A percentile compares a stretch with the other conserved stretches of the same genome.
Conservation (phyloP, 64 coral and sea anemone genomes). For the Montipora foliosa region DNA sequence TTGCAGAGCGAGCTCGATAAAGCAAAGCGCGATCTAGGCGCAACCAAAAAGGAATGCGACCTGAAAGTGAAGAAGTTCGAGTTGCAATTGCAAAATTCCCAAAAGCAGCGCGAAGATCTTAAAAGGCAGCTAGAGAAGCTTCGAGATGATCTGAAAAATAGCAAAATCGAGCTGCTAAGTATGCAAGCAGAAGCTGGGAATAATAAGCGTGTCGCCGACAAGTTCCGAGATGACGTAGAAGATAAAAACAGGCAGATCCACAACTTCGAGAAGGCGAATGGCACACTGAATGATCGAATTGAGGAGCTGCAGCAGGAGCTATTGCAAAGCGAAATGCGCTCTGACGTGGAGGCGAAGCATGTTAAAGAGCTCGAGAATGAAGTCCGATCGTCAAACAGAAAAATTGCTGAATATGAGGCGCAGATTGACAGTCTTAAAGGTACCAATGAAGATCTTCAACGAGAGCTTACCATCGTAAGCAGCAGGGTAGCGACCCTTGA, state of each 20-base stretch:
- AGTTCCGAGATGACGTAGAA: slow-evolving; percentile 83
- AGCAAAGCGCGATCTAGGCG: slow-evolving; percentile 75
- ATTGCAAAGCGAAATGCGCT: slow-evolving; percentile 83
- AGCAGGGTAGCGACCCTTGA: slow-evolving; percentile 71
- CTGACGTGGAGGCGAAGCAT: slow-evolving; percentile 84
- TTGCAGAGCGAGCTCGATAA: slow-evolving; percentile 88
- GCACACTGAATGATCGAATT: slow-evolving; percentile 81
- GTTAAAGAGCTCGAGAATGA: slow-evolving; percentile 80
- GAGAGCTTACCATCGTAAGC: slow-evolving; percentile 67
- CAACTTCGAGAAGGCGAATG: slow-evolving; percentile 78
- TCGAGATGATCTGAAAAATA: slow-evolving; percentile 84
- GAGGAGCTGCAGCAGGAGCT: slow-evolving; percentile 79
- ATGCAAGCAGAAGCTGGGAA: slow-evolving; percentile 73
- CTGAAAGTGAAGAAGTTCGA: slow-evolving; percentile 89
- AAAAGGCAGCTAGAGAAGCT: slow-evolving; percentile 83
- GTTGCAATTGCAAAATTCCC: slow-evolving; percentile 83
- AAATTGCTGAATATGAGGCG: slow-evolving; percentile 76
- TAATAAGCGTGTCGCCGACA: slow-evolving; percentile 87
- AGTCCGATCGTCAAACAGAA: slow-evolving; percentile 75
- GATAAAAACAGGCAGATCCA: slow-evolving; percentile 87
- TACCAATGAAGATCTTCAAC: slow-evolving; percentile 82
- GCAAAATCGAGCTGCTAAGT: slow-evolving; percentile 68
- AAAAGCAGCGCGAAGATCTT: slow-evolving; percentile 90
- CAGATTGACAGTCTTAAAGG: slow-evolving; percentile 75
- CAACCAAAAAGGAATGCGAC: slow-evolving; percentile 88